phyloP scores from a whole-genome alignment of 2,113 vertebrate genomes.

The Tenrec ecaudatus region DNA sequence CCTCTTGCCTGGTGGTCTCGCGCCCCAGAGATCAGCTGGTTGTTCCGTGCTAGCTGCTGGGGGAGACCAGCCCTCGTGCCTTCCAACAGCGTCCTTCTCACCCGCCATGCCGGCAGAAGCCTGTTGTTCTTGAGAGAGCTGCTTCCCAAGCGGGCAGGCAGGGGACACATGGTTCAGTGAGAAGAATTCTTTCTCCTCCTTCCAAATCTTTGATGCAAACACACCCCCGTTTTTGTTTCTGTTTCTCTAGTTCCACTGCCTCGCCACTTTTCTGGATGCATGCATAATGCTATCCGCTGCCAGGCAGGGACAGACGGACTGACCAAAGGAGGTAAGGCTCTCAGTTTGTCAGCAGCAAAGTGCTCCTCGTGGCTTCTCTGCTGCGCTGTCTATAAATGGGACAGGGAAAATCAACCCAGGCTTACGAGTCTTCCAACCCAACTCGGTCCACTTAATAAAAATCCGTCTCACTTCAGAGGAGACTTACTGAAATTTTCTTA shows the following conservation, averaged over 20 bases:
- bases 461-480: constrained; percentile 25
- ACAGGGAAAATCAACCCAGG: constrained; percentile 44
- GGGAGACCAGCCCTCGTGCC: neutral
- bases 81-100: constrained; percentile 25
- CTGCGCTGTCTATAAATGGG: neutral
- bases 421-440: constrained; percentile 56
- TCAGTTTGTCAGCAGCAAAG: constrained; percentile 9
- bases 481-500: constrained; percentile 56
- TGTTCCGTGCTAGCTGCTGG: neutral
- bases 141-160: constrained; percentile 51
- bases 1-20: neutral
- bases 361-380: constrained; percentile 19
- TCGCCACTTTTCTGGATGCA: neutral
- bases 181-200: constrained; percentile 53
- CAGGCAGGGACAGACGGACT: constrained; percentile 12
- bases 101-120: constrained; percentile 29
- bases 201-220: constrained; percentile 45
- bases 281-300: neutral
- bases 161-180: neutral
- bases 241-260: neutral
- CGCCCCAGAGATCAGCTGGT: neutral
- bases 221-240: neutral
- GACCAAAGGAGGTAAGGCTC: neutral
- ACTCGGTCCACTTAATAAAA: constrained; percentile 56
- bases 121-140: neutral